Conservation (phyloP, 1,140 invertebrate genomes). For the Macrocentrus cingulum region DNA sequence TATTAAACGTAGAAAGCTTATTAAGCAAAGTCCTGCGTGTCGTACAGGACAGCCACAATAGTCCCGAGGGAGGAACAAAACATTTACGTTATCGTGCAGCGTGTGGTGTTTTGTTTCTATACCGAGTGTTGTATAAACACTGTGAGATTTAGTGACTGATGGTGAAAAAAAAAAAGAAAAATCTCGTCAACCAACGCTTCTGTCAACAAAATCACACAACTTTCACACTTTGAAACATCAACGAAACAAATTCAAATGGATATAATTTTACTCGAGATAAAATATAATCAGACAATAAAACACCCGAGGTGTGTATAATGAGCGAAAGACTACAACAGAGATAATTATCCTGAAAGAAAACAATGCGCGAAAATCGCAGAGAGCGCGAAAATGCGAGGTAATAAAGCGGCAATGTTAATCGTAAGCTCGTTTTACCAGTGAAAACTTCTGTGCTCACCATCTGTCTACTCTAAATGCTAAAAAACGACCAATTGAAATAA, state of each 20-base stretch:
- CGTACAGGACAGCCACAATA: background rate
- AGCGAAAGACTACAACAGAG: background rate
- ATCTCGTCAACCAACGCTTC: no score
- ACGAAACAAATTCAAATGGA: background rate
- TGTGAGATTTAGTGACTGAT: no score
- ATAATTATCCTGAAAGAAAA: conserved; percentile 1
- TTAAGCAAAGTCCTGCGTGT: background rate
- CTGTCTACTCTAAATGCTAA: conserved; percentile 26
- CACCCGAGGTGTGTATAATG: background rate
- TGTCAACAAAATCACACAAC: no score
- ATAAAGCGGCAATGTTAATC: conserved; percentile 40
- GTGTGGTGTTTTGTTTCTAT: background rate
- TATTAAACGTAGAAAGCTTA: background rate
- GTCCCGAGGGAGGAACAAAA: background rate
- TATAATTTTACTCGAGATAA: background rate
- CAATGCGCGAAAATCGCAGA: background rate
- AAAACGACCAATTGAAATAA: background rate
- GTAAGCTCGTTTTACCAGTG: conserved; percentile 32
- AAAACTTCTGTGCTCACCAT: conserved; percentile 34
- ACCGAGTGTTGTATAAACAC: no score
- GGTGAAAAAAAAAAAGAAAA: no score
- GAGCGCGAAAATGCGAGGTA: conserved; percentile 19
- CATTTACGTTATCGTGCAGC: no score
- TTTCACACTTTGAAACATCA: background rate
- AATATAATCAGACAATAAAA: background rate